Evolutionary conservation across 2,797 vertebrate species (phyloP).

Genomic region (Myiotriccus ornatus): DNA sequence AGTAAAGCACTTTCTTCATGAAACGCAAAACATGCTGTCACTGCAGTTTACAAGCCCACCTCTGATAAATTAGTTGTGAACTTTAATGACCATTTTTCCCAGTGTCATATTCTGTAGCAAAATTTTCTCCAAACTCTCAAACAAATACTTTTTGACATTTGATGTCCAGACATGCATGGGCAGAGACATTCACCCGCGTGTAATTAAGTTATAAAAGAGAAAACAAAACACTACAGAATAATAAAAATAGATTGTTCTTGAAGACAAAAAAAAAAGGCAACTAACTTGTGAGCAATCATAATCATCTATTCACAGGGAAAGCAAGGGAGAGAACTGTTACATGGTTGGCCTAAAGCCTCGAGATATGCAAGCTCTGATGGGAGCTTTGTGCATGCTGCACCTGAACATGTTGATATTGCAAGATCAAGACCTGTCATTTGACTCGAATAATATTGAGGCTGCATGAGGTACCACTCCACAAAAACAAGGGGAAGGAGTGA

Average conservation of each 20-base stretch:
- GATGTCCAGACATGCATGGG: not conserved
- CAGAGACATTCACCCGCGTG: not conserved
- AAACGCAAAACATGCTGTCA: not conserved
- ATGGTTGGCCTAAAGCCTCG: not conserved
- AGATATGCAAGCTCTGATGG: not conserved
- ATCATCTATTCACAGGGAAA: not conserved
- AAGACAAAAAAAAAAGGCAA: not conserved
- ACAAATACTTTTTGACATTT: not conserved
- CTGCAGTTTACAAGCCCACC: not conserved
- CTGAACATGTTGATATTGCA: not conserved
- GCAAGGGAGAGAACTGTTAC: not conserved
- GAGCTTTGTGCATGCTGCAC: not conserved
- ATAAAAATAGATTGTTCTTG: not conserved
- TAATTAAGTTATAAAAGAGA: not conserved
- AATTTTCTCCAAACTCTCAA: not conserved
- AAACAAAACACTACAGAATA: not conserved
- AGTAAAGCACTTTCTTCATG: not conserved
- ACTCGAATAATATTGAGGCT: not conserved
- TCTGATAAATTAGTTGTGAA: not conserved
- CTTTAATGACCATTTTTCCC: not conserved
- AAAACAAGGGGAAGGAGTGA: not conserved
- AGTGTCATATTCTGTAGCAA: not conserved
- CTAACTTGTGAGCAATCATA: not conserved
- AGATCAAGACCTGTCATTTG: not conserved
- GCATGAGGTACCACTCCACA: not conserved